Evolutionary conservation across 2,113 vertebrate species (phyloP).

Genomic region (sheep (Ovis aries)): ARS-UI_Ramb_v3.0 NC_056061.1:25435501-25436000

Average conservation of each 20-base stretch:
- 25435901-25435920: not conserved
- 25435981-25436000: not conserved
- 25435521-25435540: not conserved
- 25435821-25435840: not conserved
- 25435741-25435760: not conserved
- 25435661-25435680: not conserved
- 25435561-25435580: not conserved
- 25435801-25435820: not conserved
- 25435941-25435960: not conserved
- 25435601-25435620: not conserved
- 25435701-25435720: not conserved
- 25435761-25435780: not conserved
- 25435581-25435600: not conserved
- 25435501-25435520: not conserved
- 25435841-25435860: not conserved
- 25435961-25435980: not conserved
- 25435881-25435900: not conserved
- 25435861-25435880: not conserved
- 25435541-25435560: rapidly evolving
- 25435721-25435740: not conserved
- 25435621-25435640: not conserved
- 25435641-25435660: not conserved
- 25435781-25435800: not conserved
- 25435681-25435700: not conserved
- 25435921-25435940: not conserved